A percentile compares a stretch with the other conserved stretches of the same genome.
phyloP scores from a whole-genome alignment of 2,797 vertebrate species.

The Eleutherodactylus coqui region DNA sequence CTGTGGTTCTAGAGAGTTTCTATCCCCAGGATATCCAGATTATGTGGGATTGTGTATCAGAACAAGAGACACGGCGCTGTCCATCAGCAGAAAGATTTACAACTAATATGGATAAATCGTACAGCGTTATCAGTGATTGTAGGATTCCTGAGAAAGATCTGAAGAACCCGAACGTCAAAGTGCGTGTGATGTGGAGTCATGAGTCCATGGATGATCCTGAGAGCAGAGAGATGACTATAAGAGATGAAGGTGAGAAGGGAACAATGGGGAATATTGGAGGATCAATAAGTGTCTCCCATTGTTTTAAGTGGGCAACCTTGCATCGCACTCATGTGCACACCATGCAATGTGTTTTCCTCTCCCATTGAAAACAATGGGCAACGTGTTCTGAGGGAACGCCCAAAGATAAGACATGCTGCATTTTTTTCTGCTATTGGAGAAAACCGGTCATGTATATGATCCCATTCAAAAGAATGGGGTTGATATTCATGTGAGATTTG shows the following conservation, averaged over 20 bases:
- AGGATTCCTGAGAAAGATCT: background rate
- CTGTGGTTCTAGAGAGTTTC: background rate
- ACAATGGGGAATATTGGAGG: too few relatives aligned
- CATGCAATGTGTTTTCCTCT: too few relatives aligned
- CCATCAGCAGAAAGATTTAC: background rate
- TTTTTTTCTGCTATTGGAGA: too few relatives aligned
- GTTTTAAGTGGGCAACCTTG: too few relatives aligned
- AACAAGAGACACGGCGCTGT: background rate
- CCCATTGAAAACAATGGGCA: too few relatives aligned
- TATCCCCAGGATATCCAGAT: conserved; percentile 31
- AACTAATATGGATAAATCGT: background rate
- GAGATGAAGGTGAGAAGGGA: conserved; percentile 15
- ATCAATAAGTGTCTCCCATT: too few relatives aligned
- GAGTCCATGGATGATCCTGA: conserved; percentile 35
- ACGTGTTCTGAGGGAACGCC: too few relatives aligned
- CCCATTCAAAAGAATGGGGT: too few relatives aligned
- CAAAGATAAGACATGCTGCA: too few relatives aligned
- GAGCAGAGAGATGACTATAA: background rate
- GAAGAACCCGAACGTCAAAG: background rate
- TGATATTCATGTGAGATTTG: too few relatives aligned
- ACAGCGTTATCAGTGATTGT: conserved; percentile 3
- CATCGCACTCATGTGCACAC: too few relatives aligned
- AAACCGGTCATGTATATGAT: too few relatives aligned
- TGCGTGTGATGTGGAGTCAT: conserved; percentile 18
- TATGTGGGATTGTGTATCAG: background rate